Evolutionary conservation across 2,888 invertebrate species (phyloP).

Genomic region (Epistrophe grossulariae): DNA sequence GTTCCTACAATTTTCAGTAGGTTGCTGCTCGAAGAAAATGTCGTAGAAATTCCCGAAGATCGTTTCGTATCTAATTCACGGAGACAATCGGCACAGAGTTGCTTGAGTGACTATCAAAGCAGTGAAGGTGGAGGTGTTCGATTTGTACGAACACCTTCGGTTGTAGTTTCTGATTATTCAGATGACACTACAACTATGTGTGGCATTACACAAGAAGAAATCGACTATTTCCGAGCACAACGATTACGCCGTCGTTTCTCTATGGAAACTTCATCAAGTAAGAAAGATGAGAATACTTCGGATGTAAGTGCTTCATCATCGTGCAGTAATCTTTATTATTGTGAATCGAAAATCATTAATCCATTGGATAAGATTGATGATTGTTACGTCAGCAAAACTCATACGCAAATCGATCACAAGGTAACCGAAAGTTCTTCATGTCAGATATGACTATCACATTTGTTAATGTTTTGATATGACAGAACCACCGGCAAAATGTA

Average conservation of each 20-base stretch:
- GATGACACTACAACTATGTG: slow-evolving; percentile 87
- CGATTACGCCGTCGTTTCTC: slow-evolving; percentile 82
- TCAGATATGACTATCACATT: slow-evolving; percentile 86
- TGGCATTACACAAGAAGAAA: slow-evolving; percentile 86
- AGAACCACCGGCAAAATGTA: slow-evolving; percentile 45
- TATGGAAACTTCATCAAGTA: slow-evolving; percentile 79
- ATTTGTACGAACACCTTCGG: slow-evolving; percentile 92
- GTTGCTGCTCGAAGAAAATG: slow-evolving; percentile 86
- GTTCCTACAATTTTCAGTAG: slow-evolving; percentile 80
- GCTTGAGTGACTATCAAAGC: slow-evolving; percentile 82
- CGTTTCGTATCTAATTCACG: slow-evolving; percentile 84
- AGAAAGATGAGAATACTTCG: slow-evolving; percentile 82
- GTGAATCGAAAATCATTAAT: slow-evolving; percentile 85
- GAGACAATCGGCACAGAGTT: slow-evolving; percentile 84
- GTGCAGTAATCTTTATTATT: slow-evolving; percentile 86
- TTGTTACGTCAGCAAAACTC: slow-evolving; percentile 84
- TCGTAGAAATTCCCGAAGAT: slow-evolving; percentile 84
- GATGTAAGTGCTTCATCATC: slow-evolving; percentile 86
- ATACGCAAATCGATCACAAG: slow-evolving; percentile 87
- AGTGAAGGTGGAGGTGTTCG: slow-evolving; percentile 85
- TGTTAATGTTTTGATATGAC: slow-evolving; percentile 76
- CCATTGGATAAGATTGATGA: slow-evolving; percentile 85
- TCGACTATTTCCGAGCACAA: slow-evolving; percentile 86
- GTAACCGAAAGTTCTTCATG: slow-evolving; percentile 90
- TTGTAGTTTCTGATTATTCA: slow-evolving; percentile 94